These are phyloP conservation scores for Brachyptera putata DNA, from an alignment of 2,888 invertebrate species.

Conservation along the genomic window DNA sequence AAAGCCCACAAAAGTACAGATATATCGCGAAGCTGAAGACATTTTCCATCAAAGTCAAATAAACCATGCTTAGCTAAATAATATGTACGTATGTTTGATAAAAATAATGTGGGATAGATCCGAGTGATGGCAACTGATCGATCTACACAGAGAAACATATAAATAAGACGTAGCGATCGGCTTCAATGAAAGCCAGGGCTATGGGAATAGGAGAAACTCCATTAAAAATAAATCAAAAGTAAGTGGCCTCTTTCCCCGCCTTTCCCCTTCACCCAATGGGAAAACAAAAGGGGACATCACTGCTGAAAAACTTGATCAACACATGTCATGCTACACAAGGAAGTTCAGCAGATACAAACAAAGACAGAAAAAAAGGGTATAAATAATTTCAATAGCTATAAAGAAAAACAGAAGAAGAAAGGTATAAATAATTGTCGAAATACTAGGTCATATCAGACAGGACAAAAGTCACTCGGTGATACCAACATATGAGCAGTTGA, in stretches of 20 bases:
- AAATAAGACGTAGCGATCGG: background rate
- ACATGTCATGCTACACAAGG: slow-evolving; percentile 1
- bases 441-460: too few relatives aligned
- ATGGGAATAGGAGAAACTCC: slow-evolving; percentile 4
- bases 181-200: background rate
- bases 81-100: too few relatives aligned
- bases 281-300: slow-evolving; percentile 18
- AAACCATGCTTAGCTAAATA: too few relatives aligned
- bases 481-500: too few relatives aligned
- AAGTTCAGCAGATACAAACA: background rate
- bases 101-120: slow-evolving; percentile 12
- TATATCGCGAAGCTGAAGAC: too few relatives aligned
- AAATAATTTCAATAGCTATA: background rate
- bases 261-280: too few relatives aligned
- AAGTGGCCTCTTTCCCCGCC: slow-evolving; percentile 11
- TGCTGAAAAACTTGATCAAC: slow-evolving; percentile 19
- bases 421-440: background rate
- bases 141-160: background rate
- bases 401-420: background rate
- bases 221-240: slow-evolving; percentile 21
- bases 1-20: too few relatives aligned
- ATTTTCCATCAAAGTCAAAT: too few relatives aligned
- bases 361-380: background rate
- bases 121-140: background rate
- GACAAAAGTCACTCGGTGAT: too few relatives aligned